Evolutionary conservation across 64 coral and sea anemone genomes (phyloP), one percentile per base, ranked within the genome.

Genomic region (Dendrophyllia cribrosa): DNA sequence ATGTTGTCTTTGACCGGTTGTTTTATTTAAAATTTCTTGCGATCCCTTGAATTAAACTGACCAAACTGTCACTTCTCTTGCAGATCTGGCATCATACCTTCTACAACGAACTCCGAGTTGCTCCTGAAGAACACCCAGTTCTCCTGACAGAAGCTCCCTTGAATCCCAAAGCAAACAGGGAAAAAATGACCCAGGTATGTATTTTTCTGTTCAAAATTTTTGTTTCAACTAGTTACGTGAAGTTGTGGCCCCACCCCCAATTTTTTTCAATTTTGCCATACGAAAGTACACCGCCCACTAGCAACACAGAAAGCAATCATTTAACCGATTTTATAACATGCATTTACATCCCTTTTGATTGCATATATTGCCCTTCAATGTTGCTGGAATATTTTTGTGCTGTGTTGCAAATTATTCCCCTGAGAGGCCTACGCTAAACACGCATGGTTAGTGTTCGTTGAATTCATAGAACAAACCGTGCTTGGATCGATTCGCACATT

Each of bases 41-140:
- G 17, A 68, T 84, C 68, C 5, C 0, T 22, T 70, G 67, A n/a
- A 22, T 43, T 9, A 10, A 10, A 71, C 20, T 16, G 19, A 55
- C 34, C 21, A 19, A 58, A 59, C 21, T 58, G 21, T 87, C 24
- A 7, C 9, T 55, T 89, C 3, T 56, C 62, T 88, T 76, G 47
- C 73, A 89, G 88, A 78, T 89, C 59, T 89, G 88, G 89, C 89
- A 92, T 85, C 89, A 92, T 58, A 92, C 89, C 21, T 92, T 92
- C 89, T 92, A 92, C 78, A 92, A 92, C 89, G 89, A 92, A 49
- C 89, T 92, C 51, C 90, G 90, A 73, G 90, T 92, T 23, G 90
- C 90, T 85, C 80, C 90, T 19, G 90, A 92, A 66, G 81, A 92
- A 76, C 90, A 92, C 43, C 90, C 90, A 4, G 90, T 92, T 65